Conservation (phyloP, 1,140 invertebrate species). For the Sitophilus oryzae region DNA sequence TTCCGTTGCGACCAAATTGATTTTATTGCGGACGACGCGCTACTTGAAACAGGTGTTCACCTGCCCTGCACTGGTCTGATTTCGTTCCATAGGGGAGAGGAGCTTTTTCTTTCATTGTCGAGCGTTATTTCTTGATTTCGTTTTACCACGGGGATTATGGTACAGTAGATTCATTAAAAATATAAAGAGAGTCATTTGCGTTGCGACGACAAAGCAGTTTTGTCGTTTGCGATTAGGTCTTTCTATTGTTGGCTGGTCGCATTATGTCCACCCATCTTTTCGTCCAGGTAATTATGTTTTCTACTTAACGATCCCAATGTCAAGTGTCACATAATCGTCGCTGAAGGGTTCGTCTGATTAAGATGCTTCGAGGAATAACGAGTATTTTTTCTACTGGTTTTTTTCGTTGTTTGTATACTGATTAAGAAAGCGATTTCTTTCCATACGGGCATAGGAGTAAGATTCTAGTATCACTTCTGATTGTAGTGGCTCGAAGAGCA, state of each 20-base stretch:
- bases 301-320: background rate
- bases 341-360: too few species aligned
- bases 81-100: constrained; percentile 2
- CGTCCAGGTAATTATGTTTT: constrained; percentile 2
- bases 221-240: constrained; percentile 7
- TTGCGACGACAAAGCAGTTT: constrained; percentile 6
- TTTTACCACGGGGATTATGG: constrained; percentile 11
- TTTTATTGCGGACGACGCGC: constrained; percentile 6
- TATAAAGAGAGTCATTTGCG: constrained; percentile 6
- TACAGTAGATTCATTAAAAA: constrained; percentile 4
- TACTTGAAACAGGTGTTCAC: constrained; percentile 7
- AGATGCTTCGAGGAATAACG: too few species aligned
- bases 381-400: too few species aligned
- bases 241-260: background rate
- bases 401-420: too few species aligned
- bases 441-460: too few species aligned
- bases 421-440: too few species aligned
- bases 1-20: constrained; percentile 7
- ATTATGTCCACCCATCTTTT: constrained; percentile 5
- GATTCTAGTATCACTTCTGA: too few species aligned
- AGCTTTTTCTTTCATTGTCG: background rate
- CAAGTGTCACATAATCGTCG: background rate
- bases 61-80: constrained; percentile 4
- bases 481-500: too few species aligned
- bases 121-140: background rate